A percentile compares a stretch with the other conserved stretches of the same genome.
These are phyloP conservation scores for Troglohyphantes excavatus DNA, from an alignment of 2,888 invertebrate genomes.

Conservation along the genomic window DNA sequence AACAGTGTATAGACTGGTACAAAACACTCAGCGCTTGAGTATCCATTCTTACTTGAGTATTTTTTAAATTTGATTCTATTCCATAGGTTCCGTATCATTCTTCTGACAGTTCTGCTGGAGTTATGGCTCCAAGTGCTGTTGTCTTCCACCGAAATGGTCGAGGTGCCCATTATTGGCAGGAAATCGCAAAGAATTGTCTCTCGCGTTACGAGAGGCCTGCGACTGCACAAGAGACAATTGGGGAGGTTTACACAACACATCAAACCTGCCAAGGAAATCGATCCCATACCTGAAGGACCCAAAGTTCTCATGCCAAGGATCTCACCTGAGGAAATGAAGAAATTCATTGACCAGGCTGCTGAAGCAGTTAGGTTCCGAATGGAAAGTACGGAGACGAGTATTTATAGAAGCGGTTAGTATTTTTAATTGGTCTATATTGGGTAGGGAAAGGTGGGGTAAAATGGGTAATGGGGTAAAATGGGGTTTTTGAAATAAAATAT, in stretches of 20 bases:
- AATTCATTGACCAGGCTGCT: conserved; percentile 73
- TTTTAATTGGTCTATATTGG: too few relatives aligned
- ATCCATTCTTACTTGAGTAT: too few relatives aligned
- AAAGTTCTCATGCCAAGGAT: conserved; percentile 78
- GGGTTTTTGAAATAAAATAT: too few relatives aligned
- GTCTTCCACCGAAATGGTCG: conserved; percentile 71
- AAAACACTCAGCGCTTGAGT: too few relatives aligned
- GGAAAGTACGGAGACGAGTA: conserved; percentile 79
- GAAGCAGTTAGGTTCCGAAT: conserved; percentile 73
- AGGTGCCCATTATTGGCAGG: conserved; percentile 72
- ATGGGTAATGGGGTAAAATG: too few relatives aligned
- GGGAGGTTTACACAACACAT: conserved; percentile 74
- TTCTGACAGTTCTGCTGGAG: conserved; percentile 64
- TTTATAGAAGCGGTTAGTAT: conserved; percentile 79
- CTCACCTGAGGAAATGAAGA: conserved; percentile 73
- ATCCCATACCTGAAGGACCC: conserved; percentile 78
- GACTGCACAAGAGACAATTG: conserved; percentile 73
- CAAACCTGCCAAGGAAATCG: conserved; percentile 76
- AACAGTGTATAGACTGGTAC: too few relatives aligned
- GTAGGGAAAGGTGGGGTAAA: too few relatives aligned
- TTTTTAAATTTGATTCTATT: too few relatives aligned
- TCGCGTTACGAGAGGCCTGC: conserved; percentile 66
- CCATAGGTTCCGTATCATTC: conserved; percentile 67
- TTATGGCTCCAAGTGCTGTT: conserved; percentile 70
- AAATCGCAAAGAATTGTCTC: conserved; percentile 75